A percentile compares a stretch with the other conserved stretches of the same genome.
Conservation (phyloP, 2,797 vertebrate species). For the Gorsachius magnificus region DNA sequence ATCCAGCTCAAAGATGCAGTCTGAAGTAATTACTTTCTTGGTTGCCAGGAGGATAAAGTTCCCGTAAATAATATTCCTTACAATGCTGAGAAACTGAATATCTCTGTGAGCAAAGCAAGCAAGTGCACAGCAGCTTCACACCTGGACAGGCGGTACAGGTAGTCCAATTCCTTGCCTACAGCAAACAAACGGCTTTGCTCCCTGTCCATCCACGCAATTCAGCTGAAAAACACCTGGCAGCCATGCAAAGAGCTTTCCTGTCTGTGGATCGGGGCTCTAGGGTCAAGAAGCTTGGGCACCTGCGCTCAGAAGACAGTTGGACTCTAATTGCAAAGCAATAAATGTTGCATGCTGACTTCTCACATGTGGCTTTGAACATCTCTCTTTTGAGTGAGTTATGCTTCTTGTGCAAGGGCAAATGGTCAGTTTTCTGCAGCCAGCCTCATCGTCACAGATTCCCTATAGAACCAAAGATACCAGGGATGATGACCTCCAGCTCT, state of each 20-base stretch:
- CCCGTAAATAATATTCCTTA: neutral
- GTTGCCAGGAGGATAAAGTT: neutral
- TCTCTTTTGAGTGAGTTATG: neutral
- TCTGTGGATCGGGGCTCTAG: neutral
- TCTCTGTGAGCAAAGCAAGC: neutral
- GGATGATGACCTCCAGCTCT: neutral
- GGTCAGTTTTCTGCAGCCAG: neutral
- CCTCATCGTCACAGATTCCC: neutral
- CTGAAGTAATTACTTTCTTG: neutral
- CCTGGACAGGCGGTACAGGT: neutral
- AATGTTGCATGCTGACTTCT: neutral
- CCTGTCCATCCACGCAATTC: neutral
- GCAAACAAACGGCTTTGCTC: neutral
- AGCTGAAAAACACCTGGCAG: neutral
- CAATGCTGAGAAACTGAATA: constrained; percentile 1
- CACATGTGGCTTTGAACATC: neutral
- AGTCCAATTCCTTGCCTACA: neutral
- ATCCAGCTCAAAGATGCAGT: neutral
- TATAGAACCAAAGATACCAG: neutral
- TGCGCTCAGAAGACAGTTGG: neutral
- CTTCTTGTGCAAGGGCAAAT: neutral
- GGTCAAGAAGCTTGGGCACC: neutral
- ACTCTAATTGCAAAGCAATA: neutral
- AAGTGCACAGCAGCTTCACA: neutral
- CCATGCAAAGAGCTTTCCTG: neutral